Base-by-base conservation (phyloP, 2,888 invertebrate species). In the Drosophila mimica region DNA sequence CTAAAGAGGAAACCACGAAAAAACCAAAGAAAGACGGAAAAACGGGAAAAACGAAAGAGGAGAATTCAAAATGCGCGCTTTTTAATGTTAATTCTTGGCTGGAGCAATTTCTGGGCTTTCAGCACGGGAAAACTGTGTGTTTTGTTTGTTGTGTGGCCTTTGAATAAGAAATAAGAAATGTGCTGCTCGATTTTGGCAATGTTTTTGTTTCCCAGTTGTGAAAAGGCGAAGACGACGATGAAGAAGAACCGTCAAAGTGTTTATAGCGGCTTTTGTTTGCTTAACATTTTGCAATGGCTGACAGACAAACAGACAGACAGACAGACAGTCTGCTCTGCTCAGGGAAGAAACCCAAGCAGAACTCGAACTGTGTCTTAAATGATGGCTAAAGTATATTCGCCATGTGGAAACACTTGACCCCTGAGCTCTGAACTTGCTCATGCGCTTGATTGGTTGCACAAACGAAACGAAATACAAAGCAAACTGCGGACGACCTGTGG, bases 401-500 rank as follows among this genome's bases (percentile, higher is more conserved):
- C 34, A 13, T 40, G 49, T 33, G 61, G 36, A 52, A 46, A 11
- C 52, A 69, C 68, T 81, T 80, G 82, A 74, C 68, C 83, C 69
- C 68, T 34, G 74, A 43, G 34, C 53, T 57, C 68, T 82, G 85
- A 84, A 79, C 85, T 81, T 76, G 75, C 60, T 75, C 79, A 67
- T 83, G 69, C 85, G 85, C 82, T 84, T 82, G 85, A 82, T 84
- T 82, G 82, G 84, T 84, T 82, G 82, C 82, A 78, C 85, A 82
- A 84, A 83, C 77, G 77, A 71, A 83, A 74, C 72, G 68, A 70
- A 77, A 74, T 83, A 74, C 62, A 65, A 63, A 62, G n/a, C 33
- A 74, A 66, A 63, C 54, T 49, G 58, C 43, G 51, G 57, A 53
- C 68, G 59, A 62, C 52, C 57, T 59, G 60, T 54, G 51, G 56